Evolutionary conservation across 1,140 invertebrate species (phyloP), one percentile per base, ranked within the genome.

Genomic region (Oedothorax gibbosus): DNA sequence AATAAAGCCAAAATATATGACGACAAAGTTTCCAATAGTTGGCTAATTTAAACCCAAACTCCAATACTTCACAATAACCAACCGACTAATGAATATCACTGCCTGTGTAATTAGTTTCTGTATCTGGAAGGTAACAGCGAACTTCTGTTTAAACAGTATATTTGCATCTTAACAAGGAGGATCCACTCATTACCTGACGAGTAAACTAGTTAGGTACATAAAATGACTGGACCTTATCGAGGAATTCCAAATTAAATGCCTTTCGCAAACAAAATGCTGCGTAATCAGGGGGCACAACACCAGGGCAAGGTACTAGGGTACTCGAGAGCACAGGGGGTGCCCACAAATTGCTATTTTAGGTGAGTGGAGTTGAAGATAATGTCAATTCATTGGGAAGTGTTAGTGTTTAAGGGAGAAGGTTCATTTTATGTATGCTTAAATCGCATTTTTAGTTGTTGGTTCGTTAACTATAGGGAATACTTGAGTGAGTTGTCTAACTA

Each of bases 101-200:
- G 15, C 69, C 14, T n/a, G 54, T 53, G 68, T 82, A 82, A 82
- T 82, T 68, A 82, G 73, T 82, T 82, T 65, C 60, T n/a, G 66
- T 82, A 82, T 82, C 80, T 82, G 60, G 35, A 82, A 82, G 80
- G 80, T 64, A 72, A 82, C 69, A 82, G 51, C 18, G 57, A 64
- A 82, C 80, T 82, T 68, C 54, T 82, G 80, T 82, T 82, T 73
- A 73, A 73, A 82, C 80, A 73, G 68, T 82, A 51, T 82, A 82
- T 82, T 82, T 82, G 80, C 69, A 82, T 82, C 80, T 64, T 72
- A 82, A 82, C 80, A 82, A 82, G 66, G 80, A 82, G 21, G 80
- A 73, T 82, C 20, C 50, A 12, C 80, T 82, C 68, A 54, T 73
- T 73, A 82, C 51, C 35, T 54, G 72, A 54, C 73, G 57, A 82